A percentile compares a stretch with the other conserved stretches of the same genome.
Conservation (phyloP, 2,888 invertebrate species). For the Hofmannophila pseudospretella region DNA sequence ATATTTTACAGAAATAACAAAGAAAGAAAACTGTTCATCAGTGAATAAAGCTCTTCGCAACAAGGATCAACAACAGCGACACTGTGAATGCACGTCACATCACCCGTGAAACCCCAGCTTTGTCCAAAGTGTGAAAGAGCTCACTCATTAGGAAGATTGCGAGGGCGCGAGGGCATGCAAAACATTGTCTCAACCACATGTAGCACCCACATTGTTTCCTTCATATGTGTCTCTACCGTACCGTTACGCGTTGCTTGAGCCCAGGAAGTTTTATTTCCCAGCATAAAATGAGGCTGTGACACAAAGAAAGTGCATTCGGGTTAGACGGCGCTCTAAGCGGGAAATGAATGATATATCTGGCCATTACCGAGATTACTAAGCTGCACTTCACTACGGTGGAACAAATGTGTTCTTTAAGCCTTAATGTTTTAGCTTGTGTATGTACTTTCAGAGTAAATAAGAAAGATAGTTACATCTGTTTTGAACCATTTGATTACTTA, state of each 20-base stretch:
- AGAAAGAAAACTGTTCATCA: slow-evolving; percentile 19
- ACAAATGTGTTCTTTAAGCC: background rate
- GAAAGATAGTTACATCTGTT: too few species aligned
- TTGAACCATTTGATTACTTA: too few species aligned
- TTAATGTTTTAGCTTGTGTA: background rate
- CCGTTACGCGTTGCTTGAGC: slow-evolving; percentile 42
- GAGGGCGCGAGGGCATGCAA: slow-evolving; percentile 55
- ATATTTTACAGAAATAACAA: too few species aligned
- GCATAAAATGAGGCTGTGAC: slow-evolving; percentile 46
- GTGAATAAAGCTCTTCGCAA: slow-evolving; percentile 41
- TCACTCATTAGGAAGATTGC: slow-evolving; percentile 78
- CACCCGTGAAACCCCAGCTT: slow-evolving; percentile 71
- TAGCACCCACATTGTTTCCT: slow-evolving; percentile 51
- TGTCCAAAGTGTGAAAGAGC: slow-evolving; percentile 73
- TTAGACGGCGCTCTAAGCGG: slow-evolving; percentile 42
- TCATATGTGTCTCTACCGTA: slow-evolving; percentile 46
- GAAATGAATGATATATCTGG: slow-evolving; percentile 40
- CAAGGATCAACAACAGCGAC: slow-evolving; percentile 51
- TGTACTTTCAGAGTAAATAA: too few species aligned
- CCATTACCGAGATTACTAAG: slow-evolving; percentile 61
- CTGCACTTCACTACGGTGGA: slow-evolving; percentile 3
- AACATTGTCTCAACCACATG: slow-evolving; percentile 55
- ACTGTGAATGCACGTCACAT: slow-evolving; percentile 64
- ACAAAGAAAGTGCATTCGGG: slow-evolving; percentile 62
- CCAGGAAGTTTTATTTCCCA: slow-evolving; percentile 57